Evolutionary conservation across 2,888 invertebrate genomes (phyloP).

Genomic region (Scaeva pyrastri): DNA sequence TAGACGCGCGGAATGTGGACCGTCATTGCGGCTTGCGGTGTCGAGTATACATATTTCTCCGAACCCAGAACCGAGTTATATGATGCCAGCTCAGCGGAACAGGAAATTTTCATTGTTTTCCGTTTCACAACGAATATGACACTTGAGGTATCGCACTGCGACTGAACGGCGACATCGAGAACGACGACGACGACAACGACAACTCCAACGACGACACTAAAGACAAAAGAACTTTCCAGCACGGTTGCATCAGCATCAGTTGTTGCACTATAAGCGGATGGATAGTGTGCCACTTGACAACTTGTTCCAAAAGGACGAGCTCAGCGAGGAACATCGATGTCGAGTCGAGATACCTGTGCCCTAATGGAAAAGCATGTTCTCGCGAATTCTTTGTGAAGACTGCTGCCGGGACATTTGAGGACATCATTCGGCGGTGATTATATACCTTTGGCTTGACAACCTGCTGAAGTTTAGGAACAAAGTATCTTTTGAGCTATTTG

Average conservation of each 20-base stretch:
- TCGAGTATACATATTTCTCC: neutral
- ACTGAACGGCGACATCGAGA: too few relatives aligned
- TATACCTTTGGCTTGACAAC: slow-evolving; percentile 31
- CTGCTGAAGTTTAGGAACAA: slow-evolving; percentile 34
- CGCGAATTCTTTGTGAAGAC: slow-evolving; percentile 29
- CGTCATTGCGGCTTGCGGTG: slow-evolving; percentile 45
- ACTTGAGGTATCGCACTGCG: slow-evolving; percentile 43
- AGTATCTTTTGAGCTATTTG: slow-evolving; percentile 38
- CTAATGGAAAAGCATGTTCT: slow-evolving; percentile 20
- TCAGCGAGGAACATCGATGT: slow-evolving; percentile 4
- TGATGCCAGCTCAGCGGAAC: slow-evolving; percentile 66
- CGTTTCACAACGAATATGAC: slow-evolving; percentile 67
- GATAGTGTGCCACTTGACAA: slow-evolving; percentile 60
- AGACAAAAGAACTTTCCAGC: slow-evolving; percentile 47
- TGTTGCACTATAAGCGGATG: slow-evolving; percentile 31
- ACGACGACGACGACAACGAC: too few relatives aligned
- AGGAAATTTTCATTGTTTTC: slow-evolving; percentile 72
- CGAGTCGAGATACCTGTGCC: neutral
- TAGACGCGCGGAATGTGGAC: slow-evolving; percentile 47
- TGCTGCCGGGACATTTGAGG: slow-evolving; percentile 39
- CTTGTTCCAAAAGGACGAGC: slow-evolving; percentile 18
- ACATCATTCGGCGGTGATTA: slow-evolving; percentile 56
- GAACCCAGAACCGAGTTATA: neutral
- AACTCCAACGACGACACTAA: too few relatives aligned
- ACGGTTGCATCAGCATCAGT: neutral